phyloP scores from a whole-genome alignment of 2,888 invertebrate genomes.

The Autographa gamma region DNA sequence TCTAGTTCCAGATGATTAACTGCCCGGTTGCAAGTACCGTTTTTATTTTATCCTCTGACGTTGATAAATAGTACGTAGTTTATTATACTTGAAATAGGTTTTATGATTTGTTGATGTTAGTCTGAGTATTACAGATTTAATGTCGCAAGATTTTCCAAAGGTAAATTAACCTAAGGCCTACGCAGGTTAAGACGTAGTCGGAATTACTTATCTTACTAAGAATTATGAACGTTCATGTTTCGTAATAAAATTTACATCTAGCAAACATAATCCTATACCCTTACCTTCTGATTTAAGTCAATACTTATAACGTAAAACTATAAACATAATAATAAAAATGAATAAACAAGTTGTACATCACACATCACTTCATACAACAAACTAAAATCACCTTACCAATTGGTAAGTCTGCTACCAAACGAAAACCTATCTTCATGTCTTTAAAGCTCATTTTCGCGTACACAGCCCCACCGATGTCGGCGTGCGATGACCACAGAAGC shows the following conservation, averaged over 20 bases:
- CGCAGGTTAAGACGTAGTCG: no score
- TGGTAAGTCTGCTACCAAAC: neutral
- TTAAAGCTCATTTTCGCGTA: conserved; percentile 21
- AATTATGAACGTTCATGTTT: no score
- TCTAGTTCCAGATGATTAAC: conserved; percentile 65
- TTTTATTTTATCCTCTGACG: conserved; percentile 58
- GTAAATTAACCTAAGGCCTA: neutral
- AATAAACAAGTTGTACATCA: neutral
- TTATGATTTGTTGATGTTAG: conserved; percentile 9
- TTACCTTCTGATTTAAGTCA: no score
- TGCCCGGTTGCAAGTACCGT: conserved; percentile 53
- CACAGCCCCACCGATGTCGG: conserved; percentile 15
- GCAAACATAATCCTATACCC: no score
- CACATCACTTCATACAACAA: neutral
- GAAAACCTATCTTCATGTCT: neutral
- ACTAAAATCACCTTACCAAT: neutral
- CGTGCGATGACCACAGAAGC: conserved; percentile 48
- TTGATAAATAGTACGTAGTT: conserved; percentile 39
- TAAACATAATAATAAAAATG: no score
- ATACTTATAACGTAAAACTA: no score
- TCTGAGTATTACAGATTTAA: neutral
- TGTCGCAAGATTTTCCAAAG: neutral
- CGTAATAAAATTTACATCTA: no score
- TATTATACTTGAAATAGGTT: conserved; percentile 13
- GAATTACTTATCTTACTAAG: no score